phyloP scores from a whole-genome alignment of 2,888 invertebrate genomes.

The Tanaodytes sp. region DNA sequence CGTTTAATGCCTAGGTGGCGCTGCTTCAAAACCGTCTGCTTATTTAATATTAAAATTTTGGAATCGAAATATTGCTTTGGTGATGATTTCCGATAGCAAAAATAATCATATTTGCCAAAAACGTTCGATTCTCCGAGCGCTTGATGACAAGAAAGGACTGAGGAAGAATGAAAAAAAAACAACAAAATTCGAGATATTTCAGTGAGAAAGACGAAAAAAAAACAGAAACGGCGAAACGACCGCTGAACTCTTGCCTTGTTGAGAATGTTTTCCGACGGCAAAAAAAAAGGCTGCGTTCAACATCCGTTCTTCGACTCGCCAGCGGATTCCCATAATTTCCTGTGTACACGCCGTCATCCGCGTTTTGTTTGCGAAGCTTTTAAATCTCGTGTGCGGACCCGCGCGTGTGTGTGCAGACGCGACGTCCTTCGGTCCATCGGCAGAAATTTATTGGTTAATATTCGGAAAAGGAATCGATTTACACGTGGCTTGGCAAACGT shows the following conservation, averaged over 20 bases:
- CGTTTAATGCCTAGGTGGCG: no score
- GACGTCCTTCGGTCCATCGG: constrained; percentile 5
- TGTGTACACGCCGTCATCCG: constrained; percentile 38
- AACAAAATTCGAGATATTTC: no score
- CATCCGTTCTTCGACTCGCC: constrained; percentile 25
- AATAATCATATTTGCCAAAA: no score
- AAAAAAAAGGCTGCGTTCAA: constrained; percentile 11
- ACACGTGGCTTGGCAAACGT: constrained; percentile 29
- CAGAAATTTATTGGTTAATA: constrained; percentile 47
- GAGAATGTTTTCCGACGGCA: constrained; percentile 17
- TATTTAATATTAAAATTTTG: no score
- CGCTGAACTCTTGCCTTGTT: constrained; percentile 3
- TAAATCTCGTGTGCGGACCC: constrained; percentile 42
- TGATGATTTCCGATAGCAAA: no score
- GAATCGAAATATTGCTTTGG: no score
- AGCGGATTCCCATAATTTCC: constrained; percentile 41
- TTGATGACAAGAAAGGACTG: no score
- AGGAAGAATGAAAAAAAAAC: no score
- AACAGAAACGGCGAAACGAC: no score
- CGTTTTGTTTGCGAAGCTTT: constrained; percentile 54
- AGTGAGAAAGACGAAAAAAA: no score
- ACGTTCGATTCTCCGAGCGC: no score
- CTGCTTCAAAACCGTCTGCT: no score
- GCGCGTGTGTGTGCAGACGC: constrained; percentile 1
- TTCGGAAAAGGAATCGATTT: constrained; percentile 42